phyloP scores from a whole-genome alignment of 2,888 invertebrate species.

The Cephus runcator region DNA sequence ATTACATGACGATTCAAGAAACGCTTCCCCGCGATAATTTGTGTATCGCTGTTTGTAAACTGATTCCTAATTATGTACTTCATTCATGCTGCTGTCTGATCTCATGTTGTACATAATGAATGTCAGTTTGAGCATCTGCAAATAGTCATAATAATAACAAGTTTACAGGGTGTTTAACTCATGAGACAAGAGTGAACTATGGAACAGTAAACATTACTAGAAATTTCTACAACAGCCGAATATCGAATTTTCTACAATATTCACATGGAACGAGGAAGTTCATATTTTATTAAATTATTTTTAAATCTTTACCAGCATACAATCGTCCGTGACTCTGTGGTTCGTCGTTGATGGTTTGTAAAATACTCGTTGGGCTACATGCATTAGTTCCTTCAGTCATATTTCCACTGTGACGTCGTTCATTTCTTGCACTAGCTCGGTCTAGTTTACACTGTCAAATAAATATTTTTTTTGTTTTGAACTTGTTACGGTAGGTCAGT shows the following conservation, averaged over 20 bases:
- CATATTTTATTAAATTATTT: background rate
- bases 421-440: background rate
- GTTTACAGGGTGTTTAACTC: background rate
- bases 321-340: background rate
- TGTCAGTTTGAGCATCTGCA: background rate
- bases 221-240: background rate
- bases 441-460: background rate
- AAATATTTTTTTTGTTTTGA: background rate
- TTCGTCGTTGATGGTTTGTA: background rate
- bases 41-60: background rate
- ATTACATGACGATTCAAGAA: background rate
- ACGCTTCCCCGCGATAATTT: background rate
- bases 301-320: background rate
- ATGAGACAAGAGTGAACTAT: background rate
- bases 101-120: background rate
- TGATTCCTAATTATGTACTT: background rate
- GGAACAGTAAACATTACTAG: background rate
- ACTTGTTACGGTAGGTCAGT: background rate
- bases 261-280: background rate
- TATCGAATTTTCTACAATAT: background rate
- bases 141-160: background rate
- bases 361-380: background rate
- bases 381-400: background rate
- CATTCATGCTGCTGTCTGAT: background rate
- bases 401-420: background rate